Evolutionary conservation across 1,140 invertebrate species (phyloP).

Genomic region (Maconellicoccus hirsutus): DNA sequence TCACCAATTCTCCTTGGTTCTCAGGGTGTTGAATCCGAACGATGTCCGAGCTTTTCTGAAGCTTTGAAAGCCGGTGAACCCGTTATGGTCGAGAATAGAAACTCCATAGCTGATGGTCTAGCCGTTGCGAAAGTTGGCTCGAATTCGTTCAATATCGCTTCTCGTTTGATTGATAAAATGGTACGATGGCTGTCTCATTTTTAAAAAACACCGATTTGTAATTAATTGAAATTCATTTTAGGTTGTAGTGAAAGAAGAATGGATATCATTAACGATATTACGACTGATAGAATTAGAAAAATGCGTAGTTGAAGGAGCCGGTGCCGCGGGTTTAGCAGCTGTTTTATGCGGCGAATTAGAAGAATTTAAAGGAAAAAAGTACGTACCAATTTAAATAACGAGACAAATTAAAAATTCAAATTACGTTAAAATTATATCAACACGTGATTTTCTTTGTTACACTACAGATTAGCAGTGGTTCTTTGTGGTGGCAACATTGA

Average conservation of each 20-base stretch:
- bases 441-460: background rate
- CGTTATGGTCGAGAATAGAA: conserved; percentile 49
- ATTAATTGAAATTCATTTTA: no score
- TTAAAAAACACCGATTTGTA: no score
- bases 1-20: conserved; percentile 13
- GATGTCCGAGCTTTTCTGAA: conserved; percentile 68
- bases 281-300: conserved; percentile 80
- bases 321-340: conserved; percentile 75
- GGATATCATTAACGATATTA: conserved; percentile 79
- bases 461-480: conserved; percentile 60
- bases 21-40: conserved; percentile 83
- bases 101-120: conserved; percentile 80
- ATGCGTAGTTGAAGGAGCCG: conserved; percentile 85
- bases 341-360: conserved; percentile 63
- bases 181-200: conserved; percentile 38
- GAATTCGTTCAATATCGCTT: conserved; percentile 72
- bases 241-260: conserved; percentile 65
- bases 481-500: conserved; percentile 89
- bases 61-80: conserved; percentile 62
- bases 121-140: conserved; percentile 80
- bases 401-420: background rate
- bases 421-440: background rate
- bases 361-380: conserved; percentile 11
- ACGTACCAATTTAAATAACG: background rate
- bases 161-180: conserved; percentile 68